Base-by-base conservation (phyloP, 2,797 vertebrate species). In the Chrysocyon brachyurus region DNA sequence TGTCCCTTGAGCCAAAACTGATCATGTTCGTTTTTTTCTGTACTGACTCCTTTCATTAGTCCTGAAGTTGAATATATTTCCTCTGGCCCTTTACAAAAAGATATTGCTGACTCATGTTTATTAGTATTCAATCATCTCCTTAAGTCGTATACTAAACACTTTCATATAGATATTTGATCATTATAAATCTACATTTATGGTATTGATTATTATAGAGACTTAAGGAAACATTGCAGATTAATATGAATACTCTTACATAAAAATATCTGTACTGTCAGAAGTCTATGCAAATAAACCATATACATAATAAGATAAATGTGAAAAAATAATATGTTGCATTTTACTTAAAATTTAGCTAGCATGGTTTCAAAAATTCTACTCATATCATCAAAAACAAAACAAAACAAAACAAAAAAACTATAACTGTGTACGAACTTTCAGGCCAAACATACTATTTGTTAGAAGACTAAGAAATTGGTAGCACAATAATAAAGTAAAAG, bases 141-240 rank as follows among this genome's bases (percentile, higher is more conserved):
- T 87, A 49, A 91, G 90, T 93, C 68, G 2, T 15, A 94, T 6
- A 91, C 68, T 88, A 31, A 15, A 15, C 59, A 73, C 56, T 88
- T 93, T 6, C 1, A 66, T 91, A 75, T 3, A 17, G 91, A 15
- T 88, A 59, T 15, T 8, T 89, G 78, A 22, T 52, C 1, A 9
- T 4, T 94, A 2, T 73, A 33, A 87, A 77, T 78, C 91, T 93
- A 87, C 24, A 5, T 72, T 78, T 86, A 33, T 28, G 1, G 83
- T 70, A 93, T 87, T 97, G 95, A 90, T 75, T 81, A 9, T 75
- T 81, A 11, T 4, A 94, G 10, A n/a, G 24, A 57, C 57, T 63
- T 72, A 15, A 17, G 26, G 1, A 28, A 82, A 88, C 19, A 10
- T 12, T 10, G 24, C 3, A 33, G 12, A 17, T 17, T 54, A 40